Evolutionary conservation across 2,797 vertebrate genomes (phyloP), one percentile per base, ranked within the genome.

Genomic region (Setipinna tenuifilis): DNA sequence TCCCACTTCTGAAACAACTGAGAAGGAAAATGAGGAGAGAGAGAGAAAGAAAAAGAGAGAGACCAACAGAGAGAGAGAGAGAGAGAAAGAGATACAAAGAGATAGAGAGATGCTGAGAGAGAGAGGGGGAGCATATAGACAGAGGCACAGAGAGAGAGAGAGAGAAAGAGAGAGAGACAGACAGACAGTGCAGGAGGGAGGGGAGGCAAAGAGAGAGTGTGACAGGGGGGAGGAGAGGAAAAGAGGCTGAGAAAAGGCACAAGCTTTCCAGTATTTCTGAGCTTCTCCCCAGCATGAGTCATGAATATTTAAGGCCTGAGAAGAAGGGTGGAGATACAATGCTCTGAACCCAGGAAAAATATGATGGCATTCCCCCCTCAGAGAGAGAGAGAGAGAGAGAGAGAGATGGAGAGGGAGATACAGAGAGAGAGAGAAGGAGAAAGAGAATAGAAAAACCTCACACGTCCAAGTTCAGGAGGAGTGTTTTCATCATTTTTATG

Each of bases 221-320:
- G 54, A 31, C 50, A 25, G 82, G 28, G 4, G 19, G 28, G 35
- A 17, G 9, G 82, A 83, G 82, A 57, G 82, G 9, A 21, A 83
- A 44, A 83, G 59, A 83, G 31, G 6, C 71, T 19, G 35, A 78
- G 82, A 17, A 78, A 44, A 78, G 44, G 71, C 71, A 21, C 71
- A 44, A 21, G 71, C 71, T 85, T 82, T 61, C 62, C 82, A 59
- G 84, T 83, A 82, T 54, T 81, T 83, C 68, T 83, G 81, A 84
- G 80, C n/a, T 44, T 83, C 44, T 68, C 71, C 57, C 65, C 48
- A 84, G 61, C 35, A 81, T 87, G 87, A 87, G 88, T 87, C 86
- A 87, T 82, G 80, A 83, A 89, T 89, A 86, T 85, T 85, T 87
- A 84, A 86, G 81, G 35, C 41, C 54, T 87, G 87, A 85, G 82